Evolutionary conservation across 1,140 invertebrate genomes (phyloP), one percentile per base, ranked within the genome.

Genomic region (Bombus affinis): DNA sequence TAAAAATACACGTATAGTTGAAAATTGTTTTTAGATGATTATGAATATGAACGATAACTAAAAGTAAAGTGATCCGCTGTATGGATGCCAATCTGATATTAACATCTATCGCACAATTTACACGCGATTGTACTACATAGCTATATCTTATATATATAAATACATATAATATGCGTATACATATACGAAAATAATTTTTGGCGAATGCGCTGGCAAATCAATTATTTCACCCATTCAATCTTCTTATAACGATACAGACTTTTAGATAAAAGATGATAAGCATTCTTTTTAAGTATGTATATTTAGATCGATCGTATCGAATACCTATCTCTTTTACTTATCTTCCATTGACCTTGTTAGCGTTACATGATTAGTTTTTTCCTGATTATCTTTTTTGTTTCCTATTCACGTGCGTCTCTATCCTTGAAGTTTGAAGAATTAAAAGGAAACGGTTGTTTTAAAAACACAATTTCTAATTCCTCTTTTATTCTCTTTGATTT

Each of bases 181-280:
- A 39, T 13, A 71, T 35, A 22, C 47, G 47, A 53, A 53, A 53
- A 53, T 53, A 53, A 53, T 53, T 53, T 53, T 53, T 53, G 47
- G 18, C 47, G 18, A 53, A 53, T 53, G 0, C 1, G 22, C 1
- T 1, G 22, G 22, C 25, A 39, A 28, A 70, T 70, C 10, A 37
- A 39, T 70, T 6, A 39, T 39, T 15, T 70, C 37, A 9, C 1
- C 28, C 13, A 8, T 72, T 42, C 1, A 42, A 73, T 44, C 3
- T 47, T 32, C 28, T 42, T 3, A 44, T 47, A 22, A n/a, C 32
- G 22, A 5, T 75, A 44, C 22, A 35, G 18, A 35, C 9, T 75
- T 75, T 35, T 12, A 75, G 53, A 39, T 76, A 76, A 57, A 62
- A 9, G 3, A 77, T 15, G 28, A 77, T 77, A 77, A 77, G 25